These are phyloP conservation scores for Amblyjoppa proteus DNA, from an alignment of 2,888 invertebrate genomes.

Conservation along the genomic window DNA sequence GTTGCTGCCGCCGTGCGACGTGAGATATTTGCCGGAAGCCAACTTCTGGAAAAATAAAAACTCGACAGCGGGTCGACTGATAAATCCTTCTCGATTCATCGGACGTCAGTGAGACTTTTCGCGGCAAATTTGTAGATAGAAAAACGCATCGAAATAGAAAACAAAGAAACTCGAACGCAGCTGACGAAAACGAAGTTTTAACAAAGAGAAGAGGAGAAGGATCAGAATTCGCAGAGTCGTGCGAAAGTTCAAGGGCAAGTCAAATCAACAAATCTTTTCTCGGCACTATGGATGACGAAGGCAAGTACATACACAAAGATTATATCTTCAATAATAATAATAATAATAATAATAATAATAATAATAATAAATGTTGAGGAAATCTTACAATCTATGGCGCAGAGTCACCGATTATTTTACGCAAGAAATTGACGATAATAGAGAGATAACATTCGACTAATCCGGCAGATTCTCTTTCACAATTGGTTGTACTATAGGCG, in stretches of 20 bases:
- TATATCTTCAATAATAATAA: not conserved
- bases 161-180: not conserved
- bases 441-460: not conserved
- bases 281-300: slow-evolving; percentile 64
- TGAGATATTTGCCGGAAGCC: not conserved
- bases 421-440: slow-evolving; percentile 1
- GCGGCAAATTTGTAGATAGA: not conserved
- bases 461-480: slow-evolving; percentile 5
- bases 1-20: not conserved
- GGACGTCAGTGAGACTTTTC: not conserved
- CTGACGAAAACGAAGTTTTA: not conserved
- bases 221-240: slow-evolving; percentile 9
- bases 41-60: not conserved
- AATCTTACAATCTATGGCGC: not conserved
- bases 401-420: not conserved
- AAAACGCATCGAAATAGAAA: not conserved
- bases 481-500: not conserved
- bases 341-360: not conserved
- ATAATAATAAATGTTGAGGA: not conserved
- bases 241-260: slow-evolving; percentile 31
- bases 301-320: slow-evolving; percentile 42
- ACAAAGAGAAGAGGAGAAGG: slow-evolving; percentile 2
- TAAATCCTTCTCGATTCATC: not conserved
- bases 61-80: not conserved
- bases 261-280: slow-evolving; percentile 24